A percentile compares a stretch with the other conserved stretches of the same genome.
These are phyloP conservation scores for Hyperoplus lanceolatus DNA, from an alignment of 2,797 vertebrate genomes.

Conservation along the genomic window DNA sequence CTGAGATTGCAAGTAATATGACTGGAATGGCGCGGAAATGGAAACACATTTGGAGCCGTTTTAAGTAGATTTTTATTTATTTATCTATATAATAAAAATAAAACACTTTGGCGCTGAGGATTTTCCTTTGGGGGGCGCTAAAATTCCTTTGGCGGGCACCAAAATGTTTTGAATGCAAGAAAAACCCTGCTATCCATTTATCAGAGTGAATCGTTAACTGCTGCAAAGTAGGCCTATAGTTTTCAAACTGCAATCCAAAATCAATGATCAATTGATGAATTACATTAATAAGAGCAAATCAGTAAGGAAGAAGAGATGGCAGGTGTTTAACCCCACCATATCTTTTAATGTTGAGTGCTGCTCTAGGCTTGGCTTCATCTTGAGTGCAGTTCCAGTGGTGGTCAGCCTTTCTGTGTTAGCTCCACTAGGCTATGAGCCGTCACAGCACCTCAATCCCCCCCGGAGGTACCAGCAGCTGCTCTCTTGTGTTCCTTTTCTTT, in stretches of 20 bases:
- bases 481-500: background rate
- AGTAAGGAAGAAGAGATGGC: background rate
- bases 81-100: too few relatives aligned
- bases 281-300: background rate
- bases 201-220: background rate
- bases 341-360: background rate
- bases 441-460: constrained; percentile 49
- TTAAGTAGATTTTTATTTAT: too few relatives aligned
- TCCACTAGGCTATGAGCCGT: constrained; percentile 19
- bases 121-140: too few relatives aligned
- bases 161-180: too few relatives aligned
- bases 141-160: too few relatives aligned
- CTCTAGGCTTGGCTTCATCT: constrained; percentile 18
- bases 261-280: background rate
- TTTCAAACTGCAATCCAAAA: background rate
- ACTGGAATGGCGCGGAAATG: too few relatives aligned
- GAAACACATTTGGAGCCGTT: too few relatives aligned
- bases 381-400: constrained; percentile 1
- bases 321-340: background rate
- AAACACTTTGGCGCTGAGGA: too few relatives aligned
- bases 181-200: too few relatives aligned
- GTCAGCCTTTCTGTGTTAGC: constrained; percentile 5
- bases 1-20: too few relatives aligned
- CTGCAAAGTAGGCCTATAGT: background rate
- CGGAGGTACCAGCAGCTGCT: constrained; percentile 69